Evolutionary conservation across 1,140 invertebrate species (phyloP).

Genomic region (Trinorchestia longiramus): DNA sequence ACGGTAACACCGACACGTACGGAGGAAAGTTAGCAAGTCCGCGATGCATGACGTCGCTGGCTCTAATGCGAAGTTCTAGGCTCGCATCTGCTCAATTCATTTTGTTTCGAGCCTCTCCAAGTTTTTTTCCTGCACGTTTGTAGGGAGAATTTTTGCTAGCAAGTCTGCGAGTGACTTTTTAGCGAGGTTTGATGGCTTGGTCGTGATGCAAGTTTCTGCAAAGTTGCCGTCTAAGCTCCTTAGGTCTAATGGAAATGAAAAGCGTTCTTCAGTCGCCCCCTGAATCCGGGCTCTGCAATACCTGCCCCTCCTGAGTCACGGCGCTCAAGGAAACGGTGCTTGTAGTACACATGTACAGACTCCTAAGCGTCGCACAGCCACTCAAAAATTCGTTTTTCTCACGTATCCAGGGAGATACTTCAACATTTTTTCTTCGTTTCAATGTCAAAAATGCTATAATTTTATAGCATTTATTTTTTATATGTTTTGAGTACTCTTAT

Average conservation of each 20-base stretch:
- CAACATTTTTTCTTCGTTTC: neutral
- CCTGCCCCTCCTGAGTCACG: neutral
- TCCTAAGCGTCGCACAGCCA: neutral
- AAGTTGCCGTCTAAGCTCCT: slow-evolving; percentile 43
- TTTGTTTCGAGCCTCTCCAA: neutral
- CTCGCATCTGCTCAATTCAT: slow-evolving; percentile 22
- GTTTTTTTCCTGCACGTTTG: neutral
- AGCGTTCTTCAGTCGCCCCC: neutral
- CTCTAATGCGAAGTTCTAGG: neutral
- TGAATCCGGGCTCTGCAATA: neutral
- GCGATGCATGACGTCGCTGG: slow-evolving; percentile 1
- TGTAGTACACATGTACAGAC: neutral
- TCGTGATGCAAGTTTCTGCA: slow-evolving; percentile 26
- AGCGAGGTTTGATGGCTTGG: slow-evolving; percentile 41
- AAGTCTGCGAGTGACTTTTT: neutral
- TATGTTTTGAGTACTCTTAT: neutral
- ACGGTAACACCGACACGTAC: neutral
- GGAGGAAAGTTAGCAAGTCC: neutral
- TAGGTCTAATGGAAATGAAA: slow-evolving; percentile 48
- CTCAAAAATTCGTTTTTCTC: neutral
- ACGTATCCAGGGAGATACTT: neutral
- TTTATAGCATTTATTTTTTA: neutral
- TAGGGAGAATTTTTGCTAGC: slow-evolving; percentile 24
- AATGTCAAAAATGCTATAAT: neutral
- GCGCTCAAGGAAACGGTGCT: neutral